A percentile compares a stretch with the other conserved stretches of the same genome.
phyloP scores from a whole-genome alignment of 2,797 vertebrate genomes.

The Borostomias antarcticus region DNA sequence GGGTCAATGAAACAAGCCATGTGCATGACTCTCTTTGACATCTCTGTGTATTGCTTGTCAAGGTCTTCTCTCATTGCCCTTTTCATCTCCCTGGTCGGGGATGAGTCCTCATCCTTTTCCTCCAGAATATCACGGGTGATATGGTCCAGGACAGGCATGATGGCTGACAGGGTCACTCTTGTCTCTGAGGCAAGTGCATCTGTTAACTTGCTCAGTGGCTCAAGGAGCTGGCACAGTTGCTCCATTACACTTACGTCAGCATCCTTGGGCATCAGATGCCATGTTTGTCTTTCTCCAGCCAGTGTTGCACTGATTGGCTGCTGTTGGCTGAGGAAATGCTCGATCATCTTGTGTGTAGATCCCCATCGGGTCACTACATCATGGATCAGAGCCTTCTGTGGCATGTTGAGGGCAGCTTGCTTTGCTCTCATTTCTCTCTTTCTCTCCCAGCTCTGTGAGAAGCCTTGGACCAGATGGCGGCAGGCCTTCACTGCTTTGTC shows the following conservation, averaged over 20 bases:
- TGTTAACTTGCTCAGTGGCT: slow-evolving; percentile 16
- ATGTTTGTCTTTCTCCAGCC: slow-evolving; percentile 34
- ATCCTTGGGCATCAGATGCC: slow-evolving; percentile 31
- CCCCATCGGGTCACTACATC: slow-evolving; percentile 23
- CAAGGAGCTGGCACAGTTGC: slow-evolving; percentile 13
- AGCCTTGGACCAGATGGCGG: slow-evolving; percentile 1
- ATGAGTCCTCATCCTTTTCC: no score
- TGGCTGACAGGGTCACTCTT: neutral
- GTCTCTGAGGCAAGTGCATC: slow-evolving; percentile 15
- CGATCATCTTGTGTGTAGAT: slow-evolving; percentile 34
- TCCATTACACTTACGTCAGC: slow-evolving; percentile 2
- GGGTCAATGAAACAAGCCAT: no score
- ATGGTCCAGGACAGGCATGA: neutral
- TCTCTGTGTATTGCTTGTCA: no score
- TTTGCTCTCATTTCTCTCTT: slow-evolving; percentile 13
- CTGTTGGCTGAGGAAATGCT: slow-evolving; percentile 28
- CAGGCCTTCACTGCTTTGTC: slow-evolving; percentile 12
- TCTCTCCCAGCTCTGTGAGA: slow-evolving; percentile 10
- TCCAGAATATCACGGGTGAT: neutral
- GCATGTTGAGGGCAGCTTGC: neutral
- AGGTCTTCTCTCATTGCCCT: no score
- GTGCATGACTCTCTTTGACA: no score
- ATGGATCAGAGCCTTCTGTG: slow-evolving; percentile 19
- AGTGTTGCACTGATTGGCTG: slow-evolving; percentile 40
- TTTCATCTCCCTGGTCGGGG: no score